Base-by-base conservation (phyloP, 2,113 vertebrate genomes). In the Pogona vitticeps region DNA sequence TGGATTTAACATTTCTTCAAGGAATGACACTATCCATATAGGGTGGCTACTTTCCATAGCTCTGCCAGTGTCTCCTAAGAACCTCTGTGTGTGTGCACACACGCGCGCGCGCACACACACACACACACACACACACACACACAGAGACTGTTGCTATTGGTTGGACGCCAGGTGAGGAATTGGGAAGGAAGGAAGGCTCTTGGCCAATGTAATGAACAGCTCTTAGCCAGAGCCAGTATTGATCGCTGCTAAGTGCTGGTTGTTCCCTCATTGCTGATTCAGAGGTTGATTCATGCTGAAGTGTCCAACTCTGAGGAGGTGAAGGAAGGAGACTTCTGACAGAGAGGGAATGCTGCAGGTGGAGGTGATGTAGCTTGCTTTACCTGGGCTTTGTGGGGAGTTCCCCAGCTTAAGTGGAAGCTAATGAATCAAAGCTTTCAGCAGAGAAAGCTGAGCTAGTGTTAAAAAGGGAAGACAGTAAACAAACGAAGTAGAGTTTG, bases 191-290 rank as follows among this genome's bases (percentile, higher is more conserved):
- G 40, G 31, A 2, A 83, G 86, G 86, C 80, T 46, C 46, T 61
- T 33, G 21, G 76, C 82, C 82, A 78, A 21, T 28, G 56, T 31
- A 72, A 78, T 36, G 75, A 88, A 78, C 59, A 67, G 75, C 86
- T 83, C 86, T 79, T 78, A 73, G 65, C 87, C 81, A 79, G 65
- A 31, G 52, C 46, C 68, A 26, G 76, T 84, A 88, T 88, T 65
- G 87, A 88, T 88, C 23, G 10, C 56, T 84, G 52, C 87, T 88
- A 88, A 88, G 87, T 88, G 87, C 87, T 88, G 87, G 38, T 71
- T 72, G 81, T 78, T 83, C 67, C 81, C 20, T 78, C 80, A 72
- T 33, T 79, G 86, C 86, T 88, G 81, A 88, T 88, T 73, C 75
- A 84, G 81, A 63, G 67, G 56, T 88, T 84, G 82, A 79, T 88